Conservation (phyloP, 2,113 vertebrate species). For the Panurus biarmicus region DNA sequence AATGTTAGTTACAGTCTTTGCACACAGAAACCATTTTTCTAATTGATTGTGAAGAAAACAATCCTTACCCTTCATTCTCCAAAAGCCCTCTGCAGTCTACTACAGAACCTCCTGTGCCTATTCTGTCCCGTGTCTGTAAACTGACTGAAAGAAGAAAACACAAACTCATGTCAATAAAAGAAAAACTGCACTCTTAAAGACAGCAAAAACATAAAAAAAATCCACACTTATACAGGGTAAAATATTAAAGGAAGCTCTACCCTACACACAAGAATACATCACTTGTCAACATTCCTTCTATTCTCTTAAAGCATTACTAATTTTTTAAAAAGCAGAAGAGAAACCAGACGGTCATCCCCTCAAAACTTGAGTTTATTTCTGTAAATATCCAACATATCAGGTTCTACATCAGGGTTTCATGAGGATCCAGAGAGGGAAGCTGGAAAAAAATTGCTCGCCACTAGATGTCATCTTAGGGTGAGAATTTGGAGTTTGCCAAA, state of each 20-base stretch:
- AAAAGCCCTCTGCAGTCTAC: constrained; percentile 94
- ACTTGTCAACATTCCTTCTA: background rate
- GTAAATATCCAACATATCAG: background rate
- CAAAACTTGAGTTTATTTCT: background rate
- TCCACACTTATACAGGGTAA: background rate
- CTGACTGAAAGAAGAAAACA: constrained; percentile 78
- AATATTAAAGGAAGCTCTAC: background rate
- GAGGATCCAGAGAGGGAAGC: background rate
- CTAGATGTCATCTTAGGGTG: constrained; percentile 18
- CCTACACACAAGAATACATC: background rate
- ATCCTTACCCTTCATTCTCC: constrained; percentile 92
- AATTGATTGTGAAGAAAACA: background rate
- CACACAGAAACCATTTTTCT: background rate
- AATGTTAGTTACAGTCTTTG: background rate
- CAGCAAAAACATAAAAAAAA: background rate
- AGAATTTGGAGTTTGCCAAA: background rate
- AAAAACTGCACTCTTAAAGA: background rate
- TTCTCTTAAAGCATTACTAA: background rate
- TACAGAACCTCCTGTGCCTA: constrained; percentile 90
- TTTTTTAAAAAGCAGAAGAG: background rate
- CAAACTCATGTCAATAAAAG: background rate
- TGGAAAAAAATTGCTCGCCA: background rate
- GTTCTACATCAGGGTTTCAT: background rate
- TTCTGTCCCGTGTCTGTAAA: constrained; percentile 94
- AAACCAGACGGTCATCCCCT: background rate